Evolutionary conservation across 2,797 vertebrate genomes (phyloP).

Genomic region (Taeniopygia guttata): DNA sequence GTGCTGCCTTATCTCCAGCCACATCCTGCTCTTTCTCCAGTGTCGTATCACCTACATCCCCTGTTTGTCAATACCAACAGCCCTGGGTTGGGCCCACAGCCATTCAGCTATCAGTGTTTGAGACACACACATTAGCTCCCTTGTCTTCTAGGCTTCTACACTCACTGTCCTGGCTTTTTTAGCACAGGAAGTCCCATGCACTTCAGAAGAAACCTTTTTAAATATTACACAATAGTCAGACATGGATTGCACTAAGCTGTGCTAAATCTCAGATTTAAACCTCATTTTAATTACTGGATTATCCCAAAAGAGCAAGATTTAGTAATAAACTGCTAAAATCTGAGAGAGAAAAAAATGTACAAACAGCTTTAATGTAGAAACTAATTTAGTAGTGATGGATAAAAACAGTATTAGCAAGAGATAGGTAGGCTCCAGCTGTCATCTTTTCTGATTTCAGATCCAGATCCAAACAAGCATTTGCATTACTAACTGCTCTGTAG

Average conservation of each 20-base stretch:
- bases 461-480: neutral
- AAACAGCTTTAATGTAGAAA: constrained; percentile 30
- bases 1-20: neutral
- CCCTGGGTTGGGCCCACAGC: neutral
- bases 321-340: constrained; percentile 13
- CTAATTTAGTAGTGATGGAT: neutral
- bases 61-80: neutral
- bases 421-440: constrained; percentile 8
- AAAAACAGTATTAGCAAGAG: constrained; percentile 5
- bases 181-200: neutral
- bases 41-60: neutral
- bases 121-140: neutral
- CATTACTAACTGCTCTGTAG: neutral
- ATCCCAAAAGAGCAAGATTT: constrained; percentile 1
- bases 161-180: neutral
- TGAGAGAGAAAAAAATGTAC: neutral
- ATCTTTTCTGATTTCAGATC: constrained; percentile 14
- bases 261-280: neutral
- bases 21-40: neutral
- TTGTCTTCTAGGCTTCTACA: neutral
- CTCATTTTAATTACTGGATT: constrained; percentile 20
- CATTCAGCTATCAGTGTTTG: neutral
- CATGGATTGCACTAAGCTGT: neutral
- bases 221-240: neutral
- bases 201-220: constrained; percentile 10